Evolutionary conservation across 2,113 vertebrate species (phyloP), one percentile per base, ranked within the genome.

Genomic region (Limanda limanda): DNA sequence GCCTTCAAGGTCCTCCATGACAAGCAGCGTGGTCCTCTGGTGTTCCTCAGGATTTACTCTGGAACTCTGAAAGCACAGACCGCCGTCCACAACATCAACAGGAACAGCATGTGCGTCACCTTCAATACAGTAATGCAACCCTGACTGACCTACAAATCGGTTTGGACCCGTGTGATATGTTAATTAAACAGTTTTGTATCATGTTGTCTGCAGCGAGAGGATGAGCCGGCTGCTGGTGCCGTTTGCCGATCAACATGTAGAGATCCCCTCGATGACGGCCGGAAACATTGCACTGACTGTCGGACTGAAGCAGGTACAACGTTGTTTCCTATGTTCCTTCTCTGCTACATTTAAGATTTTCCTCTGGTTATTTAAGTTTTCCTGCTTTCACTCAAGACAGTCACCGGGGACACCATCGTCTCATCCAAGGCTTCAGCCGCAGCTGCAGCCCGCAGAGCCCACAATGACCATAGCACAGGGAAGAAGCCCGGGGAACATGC

Each of bases 1-100:
- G 97, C 97, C 0, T 99, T 99, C 91, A 99, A 99, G 92, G 98
- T 99, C 85, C 87, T 98, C 42, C 97, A 99, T 23, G 96, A 99
- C 91, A 98, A 96, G 88, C 97, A 97, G 86, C 96, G 97, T 1
- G 98, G 98, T 17, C 97, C 97, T 2, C 80, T 99, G 75, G 97
- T 99, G 73, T 98, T 99, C 55, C 78, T 99, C 27, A 95, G 98
- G 0, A 93, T 99, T 92, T 99, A 99, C 88, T 98, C 98, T 0
- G 98, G 98, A 55, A 92, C 90, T 20, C 88, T 99, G 89, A 98
- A 97, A 87, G 85, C 97, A 47, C 98, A 99, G 37, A 93, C 93
- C 0, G 95, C 97, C 4, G 68, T 99, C 51, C 94, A 97, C 91
- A 99, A 99, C 84, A 95, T 98, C 85, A 99, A 97, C 92, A 95